Percentiles rank a stretch among this genome's conserved stretches.
These are phyloP conservation scores for Tachystola acroxantha DNA, from an alignment of 2,888 invertebrate genomes.

Conservation along the genomic window DNA sequence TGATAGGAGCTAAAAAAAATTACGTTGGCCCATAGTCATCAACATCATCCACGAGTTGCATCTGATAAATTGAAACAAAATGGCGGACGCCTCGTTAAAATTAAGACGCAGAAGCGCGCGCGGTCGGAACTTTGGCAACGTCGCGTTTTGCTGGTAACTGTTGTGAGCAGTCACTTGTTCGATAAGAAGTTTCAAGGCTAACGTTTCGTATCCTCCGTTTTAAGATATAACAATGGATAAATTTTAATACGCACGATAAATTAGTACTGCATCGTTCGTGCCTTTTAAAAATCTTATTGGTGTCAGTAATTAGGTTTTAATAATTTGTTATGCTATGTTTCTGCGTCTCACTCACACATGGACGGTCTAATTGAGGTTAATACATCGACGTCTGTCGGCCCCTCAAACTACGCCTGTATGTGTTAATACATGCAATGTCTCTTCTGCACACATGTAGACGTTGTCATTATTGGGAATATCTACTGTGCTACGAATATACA, in stretches of 20 bases:
- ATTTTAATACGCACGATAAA: conserved; percentile 43
- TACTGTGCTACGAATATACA: conserved; percentile 20
- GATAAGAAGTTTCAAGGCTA: conserved; percentile 76
- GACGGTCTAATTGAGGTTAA: conserved; percentile 37
- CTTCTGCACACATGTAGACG: conserved; percentile 13
- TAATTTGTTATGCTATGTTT: conserved; percentile 16
- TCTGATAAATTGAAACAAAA: conserved; percentile 61
- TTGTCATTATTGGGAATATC: conserved; percentile 21
- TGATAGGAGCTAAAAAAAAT: conserved; percentile 14
- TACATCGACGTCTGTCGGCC: conserved; percentile 15
- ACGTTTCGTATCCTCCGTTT: conserved; percentile 50
- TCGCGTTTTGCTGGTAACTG: conserved; percentile 47
- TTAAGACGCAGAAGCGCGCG: conserved; percentile 65
- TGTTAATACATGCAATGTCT: conserved; percentile 16
- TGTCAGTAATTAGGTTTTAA: conserved; percentile 23
- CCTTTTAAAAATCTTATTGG: conserved; percentile 24
- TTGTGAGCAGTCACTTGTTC: conserved; percentile 57
- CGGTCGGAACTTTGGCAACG: conserved; percentile 67
- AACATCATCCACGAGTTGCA: conserved; percentile 28
- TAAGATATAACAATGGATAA: conserved; percentile 63
- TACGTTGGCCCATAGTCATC: conserved; percentile 22
- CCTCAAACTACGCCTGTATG: conserved; percentile 15
- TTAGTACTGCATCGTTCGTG: conserved; percentile 22
- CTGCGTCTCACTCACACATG: conserved; percentile 20
- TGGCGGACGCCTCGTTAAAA: conserved; percentile 60